Conservation (phyloP, 1,140 invertebrate genomes). For the Proctacanthus coquilletti region DNA sequence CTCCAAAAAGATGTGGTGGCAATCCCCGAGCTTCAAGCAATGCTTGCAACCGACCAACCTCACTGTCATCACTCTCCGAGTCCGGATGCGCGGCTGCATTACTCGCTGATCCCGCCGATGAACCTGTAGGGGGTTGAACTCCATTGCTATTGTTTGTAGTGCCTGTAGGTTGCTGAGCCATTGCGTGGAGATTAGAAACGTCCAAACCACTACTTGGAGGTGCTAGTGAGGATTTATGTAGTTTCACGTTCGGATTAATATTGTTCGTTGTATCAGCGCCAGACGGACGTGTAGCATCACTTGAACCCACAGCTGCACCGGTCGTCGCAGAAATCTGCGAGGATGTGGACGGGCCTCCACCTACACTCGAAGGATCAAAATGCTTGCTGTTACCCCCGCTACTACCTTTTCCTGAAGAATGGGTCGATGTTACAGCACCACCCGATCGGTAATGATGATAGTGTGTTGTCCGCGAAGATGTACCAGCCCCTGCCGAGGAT, state of each 20-base stretch:
- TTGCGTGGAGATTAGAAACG: slow-evolving; percentile 30
- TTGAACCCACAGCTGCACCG: background rate
- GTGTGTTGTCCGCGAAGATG: background rate
- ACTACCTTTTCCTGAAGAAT: slow-evolving; percentile 5
- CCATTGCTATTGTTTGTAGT: background rate
- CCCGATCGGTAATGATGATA: background rate
- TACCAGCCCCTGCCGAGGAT: background rate
- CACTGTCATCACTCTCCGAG: slow-evolving; percentile 64
- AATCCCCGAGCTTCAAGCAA: slow-evolving; percentile 84
- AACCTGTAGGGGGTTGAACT: background rate
- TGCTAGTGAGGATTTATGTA: slow-evolving; percentile 7
- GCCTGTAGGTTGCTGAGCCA: slow-evolving; percentile 24
- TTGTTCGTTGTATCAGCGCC: slow-evolving; percentile 3
- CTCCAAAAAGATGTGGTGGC: slow-evolving; percentile 89
- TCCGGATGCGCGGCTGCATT: slow-evolving; percentile 20
- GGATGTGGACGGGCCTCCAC: slow-evolving; percentile 2
- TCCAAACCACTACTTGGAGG: slow-evolving; percentile 17
- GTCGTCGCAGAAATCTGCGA: background rate
- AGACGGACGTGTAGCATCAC: slow-evolving; percentile 2
- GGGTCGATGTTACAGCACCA: background rate
- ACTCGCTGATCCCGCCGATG: too few species aligned
- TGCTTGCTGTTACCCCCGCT: too few species aligned
- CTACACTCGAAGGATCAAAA: too few species aligned
- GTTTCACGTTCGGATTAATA: slow-evolving; percentile 5
- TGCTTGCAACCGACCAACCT: slow-evolving; percentile 77